Percentiles rank a stretch among this genome's conserved stretches.
Conservation (phyloP, 2,888 invertebrate genomes). For the Harmothoe impar region DNA sequence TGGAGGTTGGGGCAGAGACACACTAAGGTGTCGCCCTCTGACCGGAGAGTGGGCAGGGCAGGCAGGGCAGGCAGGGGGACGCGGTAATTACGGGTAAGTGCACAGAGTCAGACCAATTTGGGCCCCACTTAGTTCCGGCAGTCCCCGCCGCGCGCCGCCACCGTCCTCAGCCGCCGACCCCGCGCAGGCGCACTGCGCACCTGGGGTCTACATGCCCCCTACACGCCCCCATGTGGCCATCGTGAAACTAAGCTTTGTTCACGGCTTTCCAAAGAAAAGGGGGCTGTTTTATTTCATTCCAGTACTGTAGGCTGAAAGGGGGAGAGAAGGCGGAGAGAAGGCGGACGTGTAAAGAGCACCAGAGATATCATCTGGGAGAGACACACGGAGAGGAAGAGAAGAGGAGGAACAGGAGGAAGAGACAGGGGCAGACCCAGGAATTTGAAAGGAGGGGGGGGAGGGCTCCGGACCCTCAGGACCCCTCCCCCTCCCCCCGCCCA, state of each 20-base stretch:
- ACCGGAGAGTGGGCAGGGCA: not conserved
- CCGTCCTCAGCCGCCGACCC: not conserved
- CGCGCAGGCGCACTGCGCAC: not conserved
- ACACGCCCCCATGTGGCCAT: not conserved
- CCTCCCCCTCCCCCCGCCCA: too few species aligned
- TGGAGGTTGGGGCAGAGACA: too few species aligned
- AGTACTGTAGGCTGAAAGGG: not conserved
- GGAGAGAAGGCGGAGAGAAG: not conserved
- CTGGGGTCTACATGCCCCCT: not conserved
- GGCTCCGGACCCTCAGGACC: too few species aligned
- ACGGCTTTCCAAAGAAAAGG: too few species aligned
- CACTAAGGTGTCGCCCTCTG: too few species aligned
- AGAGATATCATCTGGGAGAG: not conserved
- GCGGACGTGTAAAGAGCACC: not conserved
- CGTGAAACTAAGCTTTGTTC: not conserved
- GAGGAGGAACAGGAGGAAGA: not conserved
- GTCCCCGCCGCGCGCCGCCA: not conserved
- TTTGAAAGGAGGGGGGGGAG: too few species aligned
- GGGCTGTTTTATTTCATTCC: too few species aligned
- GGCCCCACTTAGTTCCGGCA: conserved; percentile 34
- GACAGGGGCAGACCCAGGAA: not conserved
- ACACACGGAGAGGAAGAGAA: not conserved
- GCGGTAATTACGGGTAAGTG: conserved; percentile 12
- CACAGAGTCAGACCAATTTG: conserved; percentile 43
- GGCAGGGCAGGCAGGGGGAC: not conserved